phyloP scores from a whole-genome alignment of 2,888 invertebrate species.

The Pomacea canaliculata region DNA sequence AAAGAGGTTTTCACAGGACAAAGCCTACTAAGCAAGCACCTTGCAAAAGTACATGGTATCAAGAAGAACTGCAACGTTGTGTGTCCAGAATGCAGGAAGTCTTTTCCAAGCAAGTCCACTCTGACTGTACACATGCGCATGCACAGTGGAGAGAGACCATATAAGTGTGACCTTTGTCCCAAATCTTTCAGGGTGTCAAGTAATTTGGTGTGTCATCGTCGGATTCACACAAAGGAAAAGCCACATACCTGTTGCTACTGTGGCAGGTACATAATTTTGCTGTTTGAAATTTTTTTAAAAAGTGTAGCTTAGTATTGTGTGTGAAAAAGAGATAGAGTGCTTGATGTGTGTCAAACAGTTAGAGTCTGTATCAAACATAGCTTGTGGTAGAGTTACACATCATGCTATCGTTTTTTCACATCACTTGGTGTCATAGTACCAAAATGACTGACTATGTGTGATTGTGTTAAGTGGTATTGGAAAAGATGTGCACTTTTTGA shows the following conservation, averaged over 20 bases:
- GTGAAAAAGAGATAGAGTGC: too few species aligned
- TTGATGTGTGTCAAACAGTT: too few species aligned
- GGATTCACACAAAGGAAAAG: constrained; percentile 15
- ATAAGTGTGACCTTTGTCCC: constrained; percentile 31
- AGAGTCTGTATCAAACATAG: too few species aligned
- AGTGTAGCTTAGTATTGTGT: too few species aligned
- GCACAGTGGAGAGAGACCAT: constrained; percentile 31
- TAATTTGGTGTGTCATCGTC: constrained; percentile 18
- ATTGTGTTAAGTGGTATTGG: too few species aligned
- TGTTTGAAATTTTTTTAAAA: not conserved
- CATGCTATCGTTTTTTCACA: too few species aligned
- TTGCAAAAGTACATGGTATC: constrained; percentile 14
- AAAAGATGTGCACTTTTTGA: too few species aligned
- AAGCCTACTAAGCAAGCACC: not conserved
- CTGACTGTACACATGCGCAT: constrained; percentile 26
- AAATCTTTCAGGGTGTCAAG: constrained; percentile 17
- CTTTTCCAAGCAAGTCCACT: constrained; percentile 12
- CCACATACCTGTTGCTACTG: constrained; percentile 12
- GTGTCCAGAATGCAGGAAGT: constrained; percentile 16
- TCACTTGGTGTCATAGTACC: too few species aligned
- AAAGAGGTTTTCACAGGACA: not conserved
- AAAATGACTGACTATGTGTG: too few species aligned
- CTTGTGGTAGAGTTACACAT: too few species aligned
- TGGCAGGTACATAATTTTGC: not conserved
- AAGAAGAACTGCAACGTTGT: not conserved